These are phyloP conservation scores for Agriotes lineatus DNA, from an alignment of 2,888 invertebrate species.

Conservation along the genomic window DNA sequence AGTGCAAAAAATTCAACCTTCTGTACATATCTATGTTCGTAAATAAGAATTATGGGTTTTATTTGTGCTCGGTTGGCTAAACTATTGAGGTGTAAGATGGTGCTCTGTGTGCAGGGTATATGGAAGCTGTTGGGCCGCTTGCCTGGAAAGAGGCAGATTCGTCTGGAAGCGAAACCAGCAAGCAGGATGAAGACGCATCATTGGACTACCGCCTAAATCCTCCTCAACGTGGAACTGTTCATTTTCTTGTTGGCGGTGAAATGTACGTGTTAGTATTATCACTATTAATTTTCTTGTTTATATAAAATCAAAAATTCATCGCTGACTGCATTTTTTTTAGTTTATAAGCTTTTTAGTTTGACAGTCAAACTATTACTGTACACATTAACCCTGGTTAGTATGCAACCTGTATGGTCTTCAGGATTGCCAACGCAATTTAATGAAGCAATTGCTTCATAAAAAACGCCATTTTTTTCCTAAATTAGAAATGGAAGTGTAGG, in stretches of 20 bases:
- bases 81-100: conserved; percentile 58
- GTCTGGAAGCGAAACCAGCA: conserved; percentile 71
- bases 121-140: conserved; percentile 51
- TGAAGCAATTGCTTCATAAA: too few relatives aligned
- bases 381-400: too few relatives aligned
- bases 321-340: too few relatives aligned
- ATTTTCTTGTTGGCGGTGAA: conserved; percentile 67
- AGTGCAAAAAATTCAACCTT: neutral
- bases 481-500: too few relatives aligned
- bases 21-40: neutral
- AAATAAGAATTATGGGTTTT: conserved; percentile 7
- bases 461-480: too few relatives aligned
- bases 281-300: too few relatives aligned
- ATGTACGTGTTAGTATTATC: conserved; percentile 63
- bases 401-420: too few relatives aligned
- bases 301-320: too few relatives aligned
- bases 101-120: conserved; percentile 55
- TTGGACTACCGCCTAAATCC: conserved; percentile 36
- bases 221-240: conserved; percentile 57
- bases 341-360: too few relatives aligned
- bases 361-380: too few relatives aligned
- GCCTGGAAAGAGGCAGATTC: conserved; percentile 70
- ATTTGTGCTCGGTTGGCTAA: conserved; percentile 33
- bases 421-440: too few relatives aligned
- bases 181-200: conserved; percentile 64